Base-by-base conservation (phyloP, 2,797 vertebrate genomes). In the Neosilurus mollespiculum region DNA sequence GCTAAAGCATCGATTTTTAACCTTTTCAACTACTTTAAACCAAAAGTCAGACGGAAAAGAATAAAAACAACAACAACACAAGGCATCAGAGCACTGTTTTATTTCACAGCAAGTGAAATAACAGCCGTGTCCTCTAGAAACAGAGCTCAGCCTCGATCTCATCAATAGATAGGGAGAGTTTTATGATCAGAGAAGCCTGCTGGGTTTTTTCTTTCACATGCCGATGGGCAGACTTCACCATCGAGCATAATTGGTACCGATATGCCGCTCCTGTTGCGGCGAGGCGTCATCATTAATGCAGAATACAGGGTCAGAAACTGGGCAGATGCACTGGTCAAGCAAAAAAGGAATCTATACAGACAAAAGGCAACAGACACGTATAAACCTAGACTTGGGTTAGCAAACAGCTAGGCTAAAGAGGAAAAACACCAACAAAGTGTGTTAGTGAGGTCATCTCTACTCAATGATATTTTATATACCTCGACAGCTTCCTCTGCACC, bases 201-300 rank as follows among this genome's bases (percentile, higher is more conserved):
- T 49, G 76, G 67, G 49, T 24, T 71, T 61, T 61, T 69, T 61
- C 37, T 70, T 81, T 76, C 62, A 18, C 69, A 3, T 69, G 61
- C 78, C 65, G 51, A 67, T 6, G 70, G 71, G 51, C 59, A 67
- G 70, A 75, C 88, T 89, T 92, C 92, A 91, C 91, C 92, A 90
- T 92, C 90, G 93, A 90, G 92, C 90, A 91, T 93, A 93, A 94
- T 94, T 93, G 90, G 92, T 81, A 71, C 87, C 89, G 81, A 88
- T 87, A 85, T 73, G 92, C 94, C 93, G 87, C 87, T 94, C 91
- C 92, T 93, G 92, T 91, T 94, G 94, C 92, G 89, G 92, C 91
- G 90, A 91, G 91, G 94, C 91, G 91, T 93, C 93, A 93, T 94
- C 93, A 94, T 94, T 93, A 94, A 93, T 94, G 93, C 93, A 93